Base-by-base conservation (phyloP, 2,888 invertebrate genomes). In the Caenorhabditis sp. region DNA sequence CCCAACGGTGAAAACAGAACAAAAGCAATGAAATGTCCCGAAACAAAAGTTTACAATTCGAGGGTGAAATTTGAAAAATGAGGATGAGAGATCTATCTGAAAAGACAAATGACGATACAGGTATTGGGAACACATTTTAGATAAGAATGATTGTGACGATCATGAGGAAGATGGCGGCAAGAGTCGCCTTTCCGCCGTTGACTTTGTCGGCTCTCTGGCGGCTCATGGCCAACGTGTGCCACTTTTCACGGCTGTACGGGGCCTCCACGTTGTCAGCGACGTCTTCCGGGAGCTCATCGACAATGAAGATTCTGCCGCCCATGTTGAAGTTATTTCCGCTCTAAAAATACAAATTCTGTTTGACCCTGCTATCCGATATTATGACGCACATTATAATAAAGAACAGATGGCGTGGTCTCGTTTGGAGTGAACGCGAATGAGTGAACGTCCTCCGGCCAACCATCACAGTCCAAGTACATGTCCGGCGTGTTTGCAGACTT, bases 311-410 rank as follows among this genome's bases (percentile, higher is more conserved):
- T 90, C 94, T 94, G 92, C 95, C 95, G 76, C 96, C 96, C 95
- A 96, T 96, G 90, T 95, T 95, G 26, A 94, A 92, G 87, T 95
- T 95, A 3, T 95, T 94, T 90, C 94, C 96, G 73, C 95, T 95
- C 91, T 96, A 94, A 74, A 87, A 83, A 27, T n/a, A 32, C 7
- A 22, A 41, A 1, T 8, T 45, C 17, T 17, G 8, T 41, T 46
- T 26, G 37, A 22, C 41, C 43, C 43, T 9, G 13, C 30, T 30
- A n/a, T 26, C 22, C 5, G 27, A 46, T 27, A 37, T 32, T 13
- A n/a, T 15, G 11, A 68, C 80, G 62, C 78, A 90, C 90, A 84
- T 90, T 89, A 72, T 89, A 90, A 75, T 95, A 96, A 22, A 96
- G 94, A 27, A 93, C 91, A 90, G 96, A 95, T 0, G 96, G 96